Evolutionary conservation across 23 tunicate genomes (phyloP).

Genomic region (Halocynthia roretzi): DNA sequence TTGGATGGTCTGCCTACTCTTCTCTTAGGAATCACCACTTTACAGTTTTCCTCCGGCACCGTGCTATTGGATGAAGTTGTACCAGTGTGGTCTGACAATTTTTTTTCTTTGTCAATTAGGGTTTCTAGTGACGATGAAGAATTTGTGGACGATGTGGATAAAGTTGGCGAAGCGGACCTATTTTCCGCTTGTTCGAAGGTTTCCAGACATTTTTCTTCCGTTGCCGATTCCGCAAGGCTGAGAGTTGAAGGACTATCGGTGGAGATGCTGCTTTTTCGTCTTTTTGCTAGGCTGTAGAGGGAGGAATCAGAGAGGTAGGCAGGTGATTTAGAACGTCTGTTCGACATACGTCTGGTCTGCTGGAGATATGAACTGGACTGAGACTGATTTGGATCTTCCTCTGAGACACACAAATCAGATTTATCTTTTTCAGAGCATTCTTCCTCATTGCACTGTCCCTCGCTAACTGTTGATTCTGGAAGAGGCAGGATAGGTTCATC

Average conservation of each 20-base stretch:
- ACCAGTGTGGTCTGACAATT: no score
- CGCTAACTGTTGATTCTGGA: no score
- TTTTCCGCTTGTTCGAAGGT: not conserved
- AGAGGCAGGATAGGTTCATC: no score
- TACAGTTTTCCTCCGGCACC: no score
- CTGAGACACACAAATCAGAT: no score
- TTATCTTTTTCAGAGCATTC: no score
- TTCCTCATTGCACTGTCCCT: no score
- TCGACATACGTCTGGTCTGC: conserved; percentile 44
- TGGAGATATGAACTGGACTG: conserved; percentile 9
- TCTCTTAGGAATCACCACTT: no score
- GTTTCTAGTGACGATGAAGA: not conserved
- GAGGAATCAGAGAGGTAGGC: conserved; percentile 57
- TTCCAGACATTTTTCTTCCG: conserved; percentile 2
- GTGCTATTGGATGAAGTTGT: no score
- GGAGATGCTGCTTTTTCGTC: conserved; percentile 39
- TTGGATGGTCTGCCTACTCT: no score
- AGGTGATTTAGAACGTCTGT: conserved; percentile 77
- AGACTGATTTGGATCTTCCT: no score
- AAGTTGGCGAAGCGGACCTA: conserved; percentile 6
- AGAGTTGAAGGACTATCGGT: not conserved
- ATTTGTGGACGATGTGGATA: conserved; percentile 7
- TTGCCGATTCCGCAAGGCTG: not conserved
- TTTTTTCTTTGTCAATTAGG: no score
- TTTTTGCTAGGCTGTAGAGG: conserved; percentile 28